A percentile compares a stretch with the other conserved stretches of the same genome.
These are phyloP conservation scores for Crotalus viridis DNA, from an alignment of 2,113 vertebrate species.

Conservation along the genomic window DNA sequence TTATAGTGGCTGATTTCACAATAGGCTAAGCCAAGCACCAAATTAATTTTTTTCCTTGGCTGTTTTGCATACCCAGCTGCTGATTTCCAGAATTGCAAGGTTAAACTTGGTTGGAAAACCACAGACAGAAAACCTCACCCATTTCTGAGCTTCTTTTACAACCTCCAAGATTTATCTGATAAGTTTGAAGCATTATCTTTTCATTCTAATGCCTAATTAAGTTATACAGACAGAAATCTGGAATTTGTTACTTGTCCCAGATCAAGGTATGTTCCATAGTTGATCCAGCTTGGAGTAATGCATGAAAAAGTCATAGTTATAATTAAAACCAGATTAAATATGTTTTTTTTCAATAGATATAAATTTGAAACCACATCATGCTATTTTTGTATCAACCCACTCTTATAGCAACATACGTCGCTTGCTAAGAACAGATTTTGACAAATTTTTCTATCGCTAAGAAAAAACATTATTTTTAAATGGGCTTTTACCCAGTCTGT, in stretches of 20 bases:
- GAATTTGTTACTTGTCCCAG: not conserved
- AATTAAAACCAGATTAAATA: not conserved
- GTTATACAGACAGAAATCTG: not conserved
- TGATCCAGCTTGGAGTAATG: not conserved
- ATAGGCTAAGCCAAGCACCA: not conserved
- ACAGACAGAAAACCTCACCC: no score
- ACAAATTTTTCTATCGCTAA: not conserved
- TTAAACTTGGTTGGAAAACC: not conserved
- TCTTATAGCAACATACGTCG: not conserved
- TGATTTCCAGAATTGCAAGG: not conserved
- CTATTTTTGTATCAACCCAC: not conserved
- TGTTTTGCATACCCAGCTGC: not conserved
- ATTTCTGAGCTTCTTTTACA: not conserved
- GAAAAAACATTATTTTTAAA: not conserved
- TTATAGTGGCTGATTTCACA: not conserved
- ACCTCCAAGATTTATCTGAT: not conserved
- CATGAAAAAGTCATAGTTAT: not conserved
- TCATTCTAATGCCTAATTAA: not conserved
- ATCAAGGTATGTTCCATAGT: not conserved
- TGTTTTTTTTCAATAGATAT: not conserved
- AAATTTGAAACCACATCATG: not conserved
- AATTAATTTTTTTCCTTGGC: not conserved
- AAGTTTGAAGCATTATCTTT: not conserved
- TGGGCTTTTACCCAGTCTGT: not conserved
- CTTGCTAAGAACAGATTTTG: not conserved